Evolutionary conservation across 2,113 vertebrate genomes (phyloP), one percentile per base, ranked within the genome.

Genomic region (Semnornis frantzii): DNA sequence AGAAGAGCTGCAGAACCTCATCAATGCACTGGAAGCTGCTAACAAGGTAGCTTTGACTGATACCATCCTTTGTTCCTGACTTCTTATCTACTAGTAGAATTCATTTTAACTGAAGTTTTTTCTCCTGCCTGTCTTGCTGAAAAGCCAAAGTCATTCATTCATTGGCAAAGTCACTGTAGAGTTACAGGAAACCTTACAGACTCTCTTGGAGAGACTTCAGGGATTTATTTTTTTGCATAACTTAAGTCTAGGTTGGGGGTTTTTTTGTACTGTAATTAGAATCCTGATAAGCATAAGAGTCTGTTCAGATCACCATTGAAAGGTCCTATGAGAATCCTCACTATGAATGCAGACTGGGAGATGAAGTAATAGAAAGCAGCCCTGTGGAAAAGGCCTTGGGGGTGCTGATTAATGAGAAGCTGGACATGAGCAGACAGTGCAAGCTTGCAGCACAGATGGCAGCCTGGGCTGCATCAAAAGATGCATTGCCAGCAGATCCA

Each of bases 21-120:
- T 99, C 95, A 98, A 90, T 86, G 97, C 98, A 15, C 95, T 99
- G 71, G 99, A 99, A 97, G 98, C 98, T 3, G 99, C 99, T 80
- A 99, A 99, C 96, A 99, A 99, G 99, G 99, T 99, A 89, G 23
- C 12, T 89, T 17, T 39, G 64, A 31, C 39, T 68, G 24, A 19
- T 71, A n/a, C 2, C 18, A 31, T 94, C 12, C 57, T 69, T 89
- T 83, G 23, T 82, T 79, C 5, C 27, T 74, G 8, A 77, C 48
- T 54, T 71, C 23, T 91, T 20, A 25, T 52, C 18, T 82, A 20
- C 9, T 50, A 39, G 37, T 39, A 39, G 39, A 68, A 10, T 60
- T 68, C 68, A 12, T 70, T 82, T 90, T 69, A 72, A 75, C 23
- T 44, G 50, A 37, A 86, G 33, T 70, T 55, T 0, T 52, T 70